Base-by-base conservation (phyloP, 2,797 vertebrate species). In the Taenioides sp. region DNA sequence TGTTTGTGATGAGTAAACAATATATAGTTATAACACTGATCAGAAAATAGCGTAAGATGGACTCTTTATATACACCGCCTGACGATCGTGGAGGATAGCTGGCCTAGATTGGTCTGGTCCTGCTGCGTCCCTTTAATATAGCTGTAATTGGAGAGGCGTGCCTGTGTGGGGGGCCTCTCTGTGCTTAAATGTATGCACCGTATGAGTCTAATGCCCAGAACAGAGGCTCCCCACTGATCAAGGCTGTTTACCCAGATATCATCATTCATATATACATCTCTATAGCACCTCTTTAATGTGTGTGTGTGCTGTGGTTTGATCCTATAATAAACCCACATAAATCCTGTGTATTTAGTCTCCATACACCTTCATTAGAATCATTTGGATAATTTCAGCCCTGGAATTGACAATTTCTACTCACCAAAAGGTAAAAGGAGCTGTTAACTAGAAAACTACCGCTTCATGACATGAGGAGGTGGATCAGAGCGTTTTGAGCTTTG, bases 151-250 rank as follows among this genome's bases (percentile, higher is more conserved):
- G 23, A 50, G 28, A 65, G 49, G 3, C 25, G 23, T 23, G 17
- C 7, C 43, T 28, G 16, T 17, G 22, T 4, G 17, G 43, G 63
- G 43, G 43, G 64, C 43, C 18, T 14, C 16, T 18, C 40, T 65
- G 63, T 49, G 22, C 16, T 65, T 65, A 65, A 65, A 47, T 27
- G 62, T 65, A 25, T 47, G 23, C 40, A 11, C 43, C 1, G 1
- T 49, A 65, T 25, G 63, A 27, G 63, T 7, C 43, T 65, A 50
- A 65, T 49, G 63, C 17, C 10, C 2, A 17, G 40, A 65, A 65
- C 23, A 27, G 22, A 27, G 64, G 23, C 64, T 16, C 23, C 64
- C 40, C 64, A 50, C 64, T 20, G 64, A 27, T 50, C 43, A 49
- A 65, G 43, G 43, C 64, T 49, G 43, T 65, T 65, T 65, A 65